These are phyloP conservation scores for Prunella himalayana DNA, from an alignment of 2,113 vertebrate genomes.

Conservation along the genomic window DNA sequence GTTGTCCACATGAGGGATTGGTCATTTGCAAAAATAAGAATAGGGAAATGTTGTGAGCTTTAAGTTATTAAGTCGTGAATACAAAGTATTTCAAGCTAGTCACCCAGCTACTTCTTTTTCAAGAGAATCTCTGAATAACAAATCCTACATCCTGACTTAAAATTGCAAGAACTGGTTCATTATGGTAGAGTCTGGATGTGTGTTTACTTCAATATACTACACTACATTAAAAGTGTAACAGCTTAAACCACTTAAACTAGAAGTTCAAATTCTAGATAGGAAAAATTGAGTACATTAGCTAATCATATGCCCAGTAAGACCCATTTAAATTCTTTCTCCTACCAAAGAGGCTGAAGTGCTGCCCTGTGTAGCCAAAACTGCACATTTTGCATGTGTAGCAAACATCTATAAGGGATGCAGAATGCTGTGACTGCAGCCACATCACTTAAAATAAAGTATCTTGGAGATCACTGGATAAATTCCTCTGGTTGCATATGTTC, in stretches of 20 bases:
- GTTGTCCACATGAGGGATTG: accelerated
- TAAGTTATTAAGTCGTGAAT: background rate
- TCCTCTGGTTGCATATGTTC: background rate
- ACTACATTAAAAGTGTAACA: background rate
- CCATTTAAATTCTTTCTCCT: background rate
- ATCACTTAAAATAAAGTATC: background rate
- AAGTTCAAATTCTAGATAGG: background rate
- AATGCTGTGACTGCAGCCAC: background rate
- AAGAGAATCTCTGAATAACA: background rate
- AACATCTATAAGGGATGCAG: background rate
- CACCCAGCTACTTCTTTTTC: background rate
- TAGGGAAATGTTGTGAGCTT: background rate
- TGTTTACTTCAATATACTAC: background rate
- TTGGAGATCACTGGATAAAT: background rate
- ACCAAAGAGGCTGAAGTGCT: background rate
- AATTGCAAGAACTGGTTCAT: background rate
- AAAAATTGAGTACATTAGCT: background rate
- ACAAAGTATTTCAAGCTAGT: background rate
- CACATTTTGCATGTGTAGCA: background rate
- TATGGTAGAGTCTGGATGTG: background rate
- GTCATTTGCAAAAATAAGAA: background rate
- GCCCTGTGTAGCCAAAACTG: background rate
- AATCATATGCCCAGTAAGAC: background rate
- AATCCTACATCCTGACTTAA: background rate
- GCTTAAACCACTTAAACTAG: background rate